Evolutionary conservation across 2,888 invertebrate genomes (phyloP).

Genomic region (Drosophila quinaria): DNA sequence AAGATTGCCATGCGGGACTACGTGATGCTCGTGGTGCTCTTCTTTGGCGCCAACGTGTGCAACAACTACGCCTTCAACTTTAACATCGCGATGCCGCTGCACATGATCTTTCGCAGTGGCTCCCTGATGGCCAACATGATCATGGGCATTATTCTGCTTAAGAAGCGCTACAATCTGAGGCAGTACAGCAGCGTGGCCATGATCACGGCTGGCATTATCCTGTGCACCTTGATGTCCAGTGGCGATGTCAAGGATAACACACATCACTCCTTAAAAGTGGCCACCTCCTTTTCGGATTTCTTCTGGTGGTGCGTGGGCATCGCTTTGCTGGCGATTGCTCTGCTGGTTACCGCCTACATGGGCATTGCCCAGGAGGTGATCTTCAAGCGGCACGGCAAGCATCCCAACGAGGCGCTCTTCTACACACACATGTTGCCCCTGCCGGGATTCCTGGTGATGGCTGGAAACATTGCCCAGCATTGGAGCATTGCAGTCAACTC

Average conservation of each 20-base stretch:
- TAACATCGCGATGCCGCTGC: conserved; percentile 98
- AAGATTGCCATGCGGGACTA: conserved; percentile 93
- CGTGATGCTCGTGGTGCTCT: conserved; percentile 92
- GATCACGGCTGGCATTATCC: conserved; percentile 95
- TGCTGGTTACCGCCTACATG: conserved; percentile 97
- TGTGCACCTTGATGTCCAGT: conserved; percentile 95
- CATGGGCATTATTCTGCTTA: conserved; percentile 96
- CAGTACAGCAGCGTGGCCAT: conserved; percentile 97
- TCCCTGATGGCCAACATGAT: conserved; percentile 98
- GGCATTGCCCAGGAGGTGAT: conserved; percentile 97
- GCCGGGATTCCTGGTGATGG: conserved; percentile 94
- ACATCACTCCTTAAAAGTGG: conserved; percentile 86
- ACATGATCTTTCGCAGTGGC: conserved; percentile 99
- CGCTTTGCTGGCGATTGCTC: conserved; percentile 92
- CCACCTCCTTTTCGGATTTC: conserved; percentile 81
- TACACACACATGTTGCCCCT: conserved; percentile 96
- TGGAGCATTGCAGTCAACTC: conserved; percentile 90
- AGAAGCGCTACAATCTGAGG: conserved; percentile 91
- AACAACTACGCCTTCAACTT: conserved; percentile 98
- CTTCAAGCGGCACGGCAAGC: conserved; percentile 94
- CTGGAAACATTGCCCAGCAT: conserved; percentile 92
- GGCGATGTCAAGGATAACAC: conserved; percentile 88
- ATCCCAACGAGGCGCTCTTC: conserved; percentile 94
- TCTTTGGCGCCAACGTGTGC: conserved; percentile 95
- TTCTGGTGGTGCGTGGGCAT: conserved; percentile 92